Evolutionary conservation across 2,888 invertebrate genomes (phyloP), one percentile per base, ranked within the genome.

Genomic region (Pilophorus perplexus): DNA sequence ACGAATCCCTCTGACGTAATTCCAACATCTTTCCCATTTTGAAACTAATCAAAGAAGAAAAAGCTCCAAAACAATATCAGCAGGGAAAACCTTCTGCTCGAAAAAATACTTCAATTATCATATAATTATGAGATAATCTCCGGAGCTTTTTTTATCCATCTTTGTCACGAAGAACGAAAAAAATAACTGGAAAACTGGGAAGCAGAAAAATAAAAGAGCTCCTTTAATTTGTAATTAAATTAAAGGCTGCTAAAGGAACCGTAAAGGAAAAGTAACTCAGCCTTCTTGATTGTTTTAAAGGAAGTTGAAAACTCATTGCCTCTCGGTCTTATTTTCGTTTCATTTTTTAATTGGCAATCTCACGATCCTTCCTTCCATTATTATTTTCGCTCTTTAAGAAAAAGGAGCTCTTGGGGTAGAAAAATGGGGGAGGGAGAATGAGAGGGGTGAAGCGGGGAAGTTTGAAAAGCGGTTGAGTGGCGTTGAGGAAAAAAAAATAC

Each of bases 341-440:
- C 68, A 68, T 68, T 68, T 68, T 68, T 68, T 68, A 68, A 68
- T 68, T 68, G 68, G 65, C 68, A 68, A 68, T 68, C 68, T 68
- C 50, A 59, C 59, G 18, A 25, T 44, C 42, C 25, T 38, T 55
- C 22, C 55, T n/a, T 12, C 52, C 52, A 52, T 52, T 52, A 28
- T 52, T 16, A 28, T 52, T 52, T 52, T 52, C 27, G 23, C 27
- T 4, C 52, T 57, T 27, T 14, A 54, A 54, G 55, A 57, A 57
- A 37, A 40, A n/a, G 16, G 27, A 38, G 25, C 12, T 27, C 22
- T 38, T n/a, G n/a, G 22, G 20, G 55, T n/a, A n/a, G n/a, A n/a
- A n/a, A n/a, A n/a, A n/a, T n/a, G n/a, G n/a, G n/a, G n/a, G n/a
- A n/a, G n/a, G n/a, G n/a, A n/a, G n/a, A n/a, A n/a, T n/a, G n/a